These are phyloP conservation scores for Ochropacha duplaris DNA, from an alignment of 2,888 invertebrate species.

Conservation along the genomic window DNA sequence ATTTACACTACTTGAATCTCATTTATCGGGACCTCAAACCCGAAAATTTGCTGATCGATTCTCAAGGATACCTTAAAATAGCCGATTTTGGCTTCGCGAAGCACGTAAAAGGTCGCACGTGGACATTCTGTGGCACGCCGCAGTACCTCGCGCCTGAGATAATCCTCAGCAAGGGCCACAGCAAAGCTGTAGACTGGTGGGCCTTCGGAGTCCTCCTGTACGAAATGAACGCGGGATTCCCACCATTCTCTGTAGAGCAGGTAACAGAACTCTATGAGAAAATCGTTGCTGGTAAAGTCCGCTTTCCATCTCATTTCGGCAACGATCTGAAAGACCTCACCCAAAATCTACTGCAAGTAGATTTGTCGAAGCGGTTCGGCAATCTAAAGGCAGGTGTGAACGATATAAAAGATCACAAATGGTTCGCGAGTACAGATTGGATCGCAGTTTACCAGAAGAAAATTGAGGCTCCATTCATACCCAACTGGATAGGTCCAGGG, in stretches of 20 bases:
- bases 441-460: constrained; percentile 99
- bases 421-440: constrained; percentile 99
- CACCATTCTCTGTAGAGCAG: constrained; percentile 99
- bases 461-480: constrained; percentile 99
- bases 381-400: constrained; percentile 99
- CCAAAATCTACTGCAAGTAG: constrained; percentile 97
- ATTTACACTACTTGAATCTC: constrained; percentile 99
- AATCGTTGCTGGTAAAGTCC: constrained; percentile 99
- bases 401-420: constrained; percentile 99
- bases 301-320: constrained; percentile 99
- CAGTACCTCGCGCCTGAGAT: constrained; percentile 96
- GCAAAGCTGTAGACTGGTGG: constrained; percentile 99
- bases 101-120: constrained; percentile 99
- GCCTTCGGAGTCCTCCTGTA: constrained; percentile 98
- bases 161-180: constrained; percentile 96
- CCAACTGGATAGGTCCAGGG: constrained; percentile 98
- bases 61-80: constrained; percentile 98
- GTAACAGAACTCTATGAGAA: constrained; percentile 99
- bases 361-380: constrained; percentile 98
- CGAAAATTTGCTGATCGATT: constrained; percentile 98
- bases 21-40: constrained; percentile 99
- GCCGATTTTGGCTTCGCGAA: constrained; percentile 99
- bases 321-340: constrained; percentile 98
- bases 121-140: constrained; percentile 99
- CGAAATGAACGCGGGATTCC: constrained; percentile 99